Evolutionary conservation across 2,113 vertebrate genomes (phyloP).

Genomic region (Cebus imitator): DNA sequence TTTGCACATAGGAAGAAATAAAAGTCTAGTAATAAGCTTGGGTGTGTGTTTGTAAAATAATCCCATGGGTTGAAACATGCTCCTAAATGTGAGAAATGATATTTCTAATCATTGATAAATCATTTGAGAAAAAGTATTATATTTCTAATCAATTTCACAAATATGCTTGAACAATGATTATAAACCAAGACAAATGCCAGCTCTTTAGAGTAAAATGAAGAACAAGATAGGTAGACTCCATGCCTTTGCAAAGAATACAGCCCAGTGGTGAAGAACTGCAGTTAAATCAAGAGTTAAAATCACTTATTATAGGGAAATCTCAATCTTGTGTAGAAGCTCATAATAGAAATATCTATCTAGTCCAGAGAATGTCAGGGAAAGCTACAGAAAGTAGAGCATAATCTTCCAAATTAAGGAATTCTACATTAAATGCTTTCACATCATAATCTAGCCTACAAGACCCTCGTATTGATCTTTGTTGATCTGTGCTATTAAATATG

Average conservation of each 20-base stretch:
- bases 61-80: neutral
- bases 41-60: neutral
- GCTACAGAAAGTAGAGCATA: neutral
- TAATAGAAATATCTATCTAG: neutral
- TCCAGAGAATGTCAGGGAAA: neutral
- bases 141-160: neutral
- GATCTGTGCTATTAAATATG: neutral
- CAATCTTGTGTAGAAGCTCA: rapidly evolving
- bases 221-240: neutral
- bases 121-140: neutral
- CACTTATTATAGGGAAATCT: neutral
- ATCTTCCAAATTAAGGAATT: neutral
- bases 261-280: neutral
- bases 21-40: neutral
- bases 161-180: neutral
- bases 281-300: neutral
- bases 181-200: neutral
- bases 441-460: neutral
- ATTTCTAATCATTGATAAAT: neutral
- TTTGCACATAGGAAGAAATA: neutral
- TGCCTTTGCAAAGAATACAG: neutral
- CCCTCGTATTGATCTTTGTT: neutral
- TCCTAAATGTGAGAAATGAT: neutral
- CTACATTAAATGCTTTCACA: neutral
- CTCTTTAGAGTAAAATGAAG: neutral